Evolutionary conservation across 2,797 vertebrate genomes (phyloP), one percentile per base, ranked within the genome.

Genomic region (Cheirogaleus major): DNA sequence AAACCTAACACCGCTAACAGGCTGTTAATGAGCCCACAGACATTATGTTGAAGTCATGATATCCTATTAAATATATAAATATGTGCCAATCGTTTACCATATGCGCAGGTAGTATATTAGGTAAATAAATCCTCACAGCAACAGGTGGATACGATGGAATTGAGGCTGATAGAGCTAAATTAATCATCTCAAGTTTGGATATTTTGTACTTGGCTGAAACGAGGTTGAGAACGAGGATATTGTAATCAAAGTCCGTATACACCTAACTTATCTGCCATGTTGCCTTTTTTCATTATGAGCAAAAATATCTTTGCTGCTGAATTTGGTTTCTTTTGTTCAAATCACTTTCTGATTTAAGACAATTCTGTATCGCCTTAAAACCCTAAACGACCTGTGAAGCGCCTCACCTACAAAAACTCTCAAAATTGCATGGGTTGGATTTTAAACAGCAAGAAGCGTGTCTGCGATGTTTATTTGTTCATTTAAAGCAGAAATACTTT

Each of bases 1-100:
- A 43, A 59, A 14, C 4, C 8, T 4, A 41, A 14, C 0, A 2
- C 3, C 2, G 35, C 25, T 17, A 22, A 11, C 7, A 15, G 8
- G 5, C 23, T 4, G 4, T 2, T 50, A 27, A 35, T 1, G 35
- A 41, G 32, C 41, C 22, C 4, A 27, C 5, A 83, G 38, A 18
- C 14, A 72, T 41, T 41, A 69, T n/a, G 14, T 9, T 30, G 9
- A 2, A 22, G 17, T 48, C 5, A 22, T 20, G 20, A 7, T 23
- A 10, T 22, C 4, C n/a, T 75, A 45, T 43, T 50, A 59, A 70
- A 43, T 23, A 32, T 4, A 27, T 23, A 57, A 59, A 13, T 10
- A 41, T 27, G 18, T 2, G 0, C 10, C 10, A 18, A 3, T 6
- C 8, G 10, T 15, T 6, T 50, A 1, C 7, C 3, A 0, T 0